phyloP scores from a whole-genome alignment of 2,797 vertebrate genomes.

The Liasis olivaceus region DNA sequence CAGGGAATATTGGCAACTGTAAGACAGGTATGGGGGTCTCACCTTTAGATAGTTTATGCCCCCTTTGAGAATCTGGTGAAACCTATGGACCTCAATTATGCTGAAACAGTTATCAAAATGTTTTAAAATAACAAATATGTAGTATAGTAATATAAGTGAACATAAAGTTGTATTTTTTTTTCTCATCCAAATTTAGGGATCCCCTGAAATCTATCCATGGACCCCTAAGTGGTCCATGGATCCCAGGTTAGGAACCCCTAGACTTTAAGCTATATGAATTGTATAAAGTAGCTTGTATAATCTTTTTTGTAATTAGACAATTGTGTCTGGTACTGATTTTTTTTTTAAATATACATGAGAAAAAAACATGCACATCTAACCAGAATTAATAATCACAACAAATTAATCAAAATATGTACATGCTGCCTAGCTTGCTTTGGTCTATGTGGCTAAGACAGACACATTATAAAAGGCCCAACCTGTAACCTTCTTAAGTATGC shows the following conservation, averaged over 20 bases:
- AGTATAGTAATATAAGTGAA: no score
- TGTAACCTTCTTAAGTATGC: conserved; percentile 13
- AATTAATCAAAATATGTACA: conserved; percentile 1
- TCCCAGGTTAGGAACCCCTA: background rate
- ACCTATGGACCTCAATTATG: no score
- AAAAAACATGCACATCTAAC: background rate
- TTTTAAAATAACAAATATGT: no score
- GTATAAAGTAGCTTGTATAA: no score
- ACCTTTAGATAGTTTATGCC: no score
- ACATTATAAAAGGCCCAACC: background rate
- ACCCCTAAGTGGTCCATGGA: no score
- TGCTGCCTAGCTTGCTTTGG: background rate
- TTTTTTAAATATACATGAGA: background rate
- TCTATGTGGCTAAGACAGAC: background rate
- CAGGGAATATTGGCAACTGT: background rate
- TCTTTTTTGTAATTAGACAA: background rate
- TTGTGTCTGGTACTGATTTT: background rate
- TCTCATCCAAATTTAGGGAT: no score
- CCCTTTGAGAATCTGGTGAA: no score
- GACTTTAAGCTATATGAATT: background rate
- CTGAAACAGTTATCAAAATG: no score
- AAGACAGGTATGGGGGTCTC: no score
- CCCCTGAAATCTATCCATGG: no score
- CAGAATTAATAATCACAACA: background rate
- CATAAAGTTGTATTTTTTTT: no score